Conservation (phyloP, 2,113 vertebrate species). For the human region GRCh38 chr17:2846501-2847000, state of each 20-base stretch:
- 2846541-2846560: no score
- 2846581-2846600: neutral
- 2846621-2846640: neutral
- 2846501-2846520: no score
- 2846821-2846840: neutral
- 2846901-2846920: neutral
- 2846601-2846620: neutral
- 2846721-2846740: neutral
- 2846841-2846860: neutral
- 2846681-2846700: neutral
- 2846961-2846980: neutral
- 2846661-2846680: neutral
- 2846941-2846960: neutral
- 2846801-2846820: neutral
- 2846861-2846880: neutral
- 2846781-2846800: neutral
- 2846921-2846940: neutral
- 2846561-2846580: neutral
- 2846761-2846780: neutral
- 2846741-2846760: neutral
- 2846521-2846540: no score
- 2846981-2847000: slow-evolving; percentile 37
- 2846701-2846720: neutral
- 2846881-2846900: neutral
- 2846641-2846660: neutral